phyloP scores from a whole-genome alignment of 2,113 vertebrate genomes.

The Brachionichthys hirsutus region DNA sequence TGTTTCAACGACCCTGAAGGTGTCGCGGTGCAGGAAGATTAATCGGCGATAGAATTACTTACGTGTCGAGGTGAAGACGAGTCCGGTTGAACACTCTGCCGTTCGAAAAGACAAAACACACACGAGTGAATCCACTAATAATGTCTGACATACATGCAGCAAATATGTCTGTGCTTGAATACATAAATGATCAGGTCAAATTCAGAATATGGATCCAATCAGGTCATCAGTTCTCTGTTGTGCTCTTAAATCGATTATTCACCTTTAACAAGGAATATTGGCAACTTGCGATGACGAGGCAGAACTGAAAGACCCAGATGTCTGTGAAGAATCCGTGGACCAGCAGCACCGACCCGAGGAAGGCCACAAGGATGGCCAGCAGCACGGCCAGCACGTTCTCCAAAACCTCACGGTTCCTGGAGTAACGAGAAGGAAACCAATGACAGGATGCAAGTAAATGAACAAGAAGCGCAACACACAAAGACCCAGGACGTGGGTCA shows the following conservation, averaged over 20 bases:
- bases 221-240: too few relatives aligned
- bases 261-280: constrained; percentile 98
- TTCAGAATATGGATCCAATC: too few relatives aligned
- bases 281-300: constrained; percentile 98
- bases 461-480: background rate
- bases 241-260: constrained; percentile 17
- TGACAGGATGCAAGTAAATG: background rate
- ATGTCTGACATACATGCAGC: background rate
- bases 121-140: background rate
- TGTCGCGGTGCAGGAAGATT: background rate
- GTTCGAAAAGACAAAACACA: constrained; percentile 43
- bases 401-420: constrained; percentile 92
- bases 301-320: constrained; percentile 99
- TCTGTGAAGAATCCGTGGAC: constrained; percentile 96
- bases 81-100: constrained; percentile 97
- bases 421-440: background rate
- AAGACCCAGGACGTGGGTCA: too few relatives aligned
- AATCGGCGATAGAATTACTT: constrained; percentile 61
- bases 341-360: constrained; percentile 94
- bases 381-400: constrained; percentile 93
- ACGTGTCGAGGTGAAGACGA: constrained; percentile 98
- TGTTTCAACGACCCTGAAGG: too few relatives aligned
- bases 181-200: too few relatives aligned
- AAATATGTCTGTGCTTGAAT: too few relatives aligned
- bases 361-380: constrained; percentile 94